Evolutionary conservation across 2,113 vertebrate species (phyloP).

Genomic region (Oreochromis aureus): DNA sequence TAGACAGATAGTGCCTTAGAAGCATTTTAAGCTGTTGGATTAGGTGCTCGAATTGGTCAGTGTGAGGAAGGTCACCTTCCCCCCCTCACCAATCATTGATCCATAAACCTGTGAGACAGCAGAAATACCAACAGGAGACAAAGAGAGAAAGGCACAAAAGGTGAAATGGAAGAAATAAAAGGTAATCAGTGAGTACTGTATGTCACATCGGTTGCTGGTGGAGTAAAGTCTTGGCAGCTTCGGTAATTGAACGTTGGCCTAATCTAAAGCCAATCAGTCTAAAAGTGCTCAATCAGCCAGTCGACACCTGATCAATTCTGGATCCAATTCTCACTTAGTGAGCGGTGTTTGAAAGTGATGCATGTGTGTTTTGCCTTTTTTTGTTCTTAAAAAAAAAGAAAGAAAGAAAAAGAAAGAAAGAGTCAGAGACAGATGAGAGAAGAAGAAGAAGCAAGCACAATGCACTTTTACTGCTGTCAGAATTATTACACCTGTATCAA

Average conservation of each 20-base stretch:
- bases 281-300: not conserved
- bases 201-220: not conserved
- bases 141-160: not conserved
- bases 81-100: conserved; percentile 23
- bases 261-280: not conserved
- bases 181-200: not conserved
- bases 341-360: not conserved
- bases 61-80: conserved; percentile 50
- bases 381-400: not conserved
- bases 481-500: not conserved
- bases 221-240: not conserved
- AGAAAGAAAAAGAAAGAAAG: not conserved
- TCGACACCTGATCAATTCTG: not conserved
- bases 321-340: conserved; percentile 1
- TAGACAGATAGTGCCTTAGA: not conserved
- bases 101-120: conserved; percentile 28
- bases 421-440: not conserved
- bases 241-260: not conserved
- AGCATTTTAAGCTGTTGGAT: conserved; percentile 10
- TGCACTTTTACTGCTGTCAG: not conserved
- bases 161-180: not conserved
- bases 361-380: not conserved
- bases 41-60: not conserved
- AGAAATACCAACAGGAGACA: not conserved
- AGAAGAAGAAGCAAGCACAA: not conserved